phyloP scores from a whole-genome alignment of 2,888 invertebrate genomes.

The Epinotia demarniana region DNA sequence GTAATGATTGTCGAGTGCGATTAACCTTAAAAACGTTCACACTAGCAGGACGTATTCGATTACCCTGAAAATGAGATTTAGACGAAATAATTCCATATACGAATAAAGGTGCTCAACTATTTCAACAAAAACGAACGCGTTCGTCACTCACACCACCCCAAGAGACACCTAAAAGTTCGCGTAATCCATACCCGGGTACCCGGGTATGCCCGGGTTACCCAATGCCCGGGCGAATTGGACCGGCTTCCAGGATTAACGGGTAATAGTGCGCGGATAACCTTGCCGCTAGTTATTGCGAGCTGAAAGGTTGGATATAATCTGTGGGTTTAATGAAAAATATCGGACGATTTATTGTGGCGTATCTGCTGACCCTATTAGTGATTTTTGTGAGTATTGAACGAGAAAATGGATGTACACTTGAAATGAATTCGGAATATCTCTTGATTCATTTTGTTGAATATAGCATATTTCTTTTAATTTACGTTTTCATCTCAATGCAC shows the following conservation, averaged over 20 bases:
- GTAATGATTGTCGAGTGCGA: too few relatives aligned
- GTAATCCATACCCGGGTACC: conserved; percentile 40
- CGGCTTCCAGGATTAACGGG: conserved; percentile 44
- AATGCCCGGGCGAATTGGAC: conserved; percentile 42
- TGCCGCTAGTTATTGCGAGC: conserved; percentile 40
- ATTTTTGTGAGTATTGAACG: conserved; percentile 19
- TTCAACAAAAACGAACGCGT: conserved; percentile 10
- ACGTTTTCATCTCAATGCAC: not conserved
- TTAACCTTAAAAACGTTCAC: not conserved
- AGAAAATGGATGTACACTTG: not conserved
- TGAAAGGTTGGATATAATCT: conserved; percentile 44
- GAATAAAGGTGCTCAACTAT: not conserved
- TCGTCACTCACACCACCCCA: conserved; percentile 23
- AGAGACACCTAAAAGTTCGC: conserved; percentile 37
- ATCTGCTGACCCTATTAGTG: conserved; percentile 29
- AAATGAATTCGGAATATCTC: not conserved
- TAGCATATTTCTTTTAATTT: not conserved
- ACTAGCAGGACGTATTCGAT: not conserved
- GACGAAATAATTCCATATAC: not conserved
- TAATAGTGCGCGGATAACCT: conserved; percentile 42
- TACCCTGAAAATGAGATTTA: not conserved
- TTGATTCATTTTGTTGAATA: not conserved
- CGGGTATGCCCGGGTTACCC: conserved; percentile 6
- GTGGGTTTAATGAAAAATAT: conserved; percentile 44
- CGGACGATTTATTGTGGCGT: conserved; percentile 35